phyloP scores from a whole-genome alignment of 2,113 vertebrate species.

The Nettapus auritus region DNA sequence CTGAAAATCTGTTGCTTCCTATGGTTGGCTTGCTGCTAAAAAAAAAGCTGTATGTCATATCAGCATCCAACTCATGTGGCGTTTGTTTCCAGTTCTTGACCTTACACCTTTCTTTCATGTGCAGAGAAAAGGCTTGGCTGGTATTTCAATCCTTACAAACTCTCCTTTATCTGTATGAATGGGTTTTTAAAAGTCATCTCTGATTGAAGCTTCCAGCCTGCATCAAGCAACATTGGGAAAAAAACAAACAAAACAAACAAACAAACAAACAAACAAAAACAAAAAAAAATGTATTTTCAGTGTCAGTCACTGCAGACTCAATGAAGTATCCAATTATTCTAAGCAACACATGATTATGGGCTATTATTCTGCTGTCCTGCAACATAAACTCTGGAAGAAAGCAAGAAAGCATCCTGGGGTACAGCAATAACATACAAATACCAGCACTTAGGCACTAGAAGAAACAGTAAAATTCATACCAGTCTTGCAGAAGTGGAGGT shows the following conservation, averaged over 20 bases:
- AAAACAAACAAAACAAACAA: no score
- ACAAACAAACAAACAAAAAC: no score
- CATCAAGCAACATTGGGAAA: background rate
- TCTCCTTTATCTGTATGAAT: background rate
- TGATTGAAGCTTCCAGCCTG: background rate
- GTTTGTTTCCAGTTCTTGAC: background rate
- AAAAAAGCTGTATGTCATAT: background rate
- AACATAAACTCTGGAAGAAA: background rate
- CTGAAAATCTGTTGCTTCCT: background rate
- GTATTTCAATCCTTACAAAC: background rate
- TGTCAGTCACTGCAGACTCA: background rate
- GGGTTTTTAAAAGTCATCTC: background rate
- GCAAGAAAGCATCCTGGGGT: background rate
- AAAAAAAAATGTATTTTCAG: no score
- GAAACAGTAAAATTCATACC: background rate
- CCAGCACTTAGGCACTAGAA: background rate
- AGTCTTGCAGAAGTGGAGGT: background rate
- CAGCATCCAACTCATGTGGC: rapidly evolving
- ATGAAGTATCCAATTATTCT: background rate
- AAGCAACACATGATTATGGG: background rate
- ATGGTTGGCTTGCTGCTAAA: background rate
- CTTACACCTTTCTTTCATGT: background rate
- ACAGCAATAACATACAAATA: background rate
- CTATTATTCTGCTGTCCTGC: background rate
- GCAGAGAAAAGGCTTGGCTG: background rate